These are phyloP conservation scores for Zapus hudsonius DNA, from an alignment of 2,113 vertebrate species.

Conservation along the genomic window DNA sequence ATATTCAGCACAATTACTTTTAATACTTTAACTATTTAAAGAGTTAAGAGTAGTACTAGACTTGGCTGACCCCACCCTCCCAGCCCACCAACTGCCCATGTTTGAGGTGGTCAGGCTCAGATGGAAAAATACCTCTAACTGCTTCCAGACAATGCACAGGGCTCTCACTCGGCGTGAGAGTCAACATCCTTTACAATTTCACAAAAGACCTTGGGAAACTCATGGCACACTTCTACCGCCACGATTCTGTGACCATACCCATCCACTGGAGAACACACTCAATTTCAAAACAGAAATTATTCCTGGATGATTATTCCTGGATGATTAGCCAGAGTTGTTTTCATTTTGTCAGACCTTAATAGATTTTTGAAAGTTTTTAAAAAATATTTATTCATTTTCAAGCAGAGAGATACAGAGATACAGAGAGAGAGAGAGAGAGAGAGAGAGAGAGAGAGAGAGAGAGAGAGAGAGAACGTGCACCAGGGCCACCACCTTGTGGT, in stretches of 20 bases:
- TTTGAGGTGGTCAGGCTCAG: conserved; percentile 82
- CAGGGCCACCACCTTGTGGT: no score
- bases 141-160: conserved; percentile 84
- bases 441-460: no score
- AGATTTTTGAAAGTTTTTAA: no score
- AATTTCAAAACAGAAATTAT: neutral
- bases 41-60: conserved; percentile 80
- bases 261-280: conserved; percentile 32
- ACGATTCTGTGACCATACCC: conserved; percentile 28
- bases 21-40: conserved; percentile 83
- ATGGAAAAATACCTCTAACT: conserved; percentile 81
- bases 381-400: no score
- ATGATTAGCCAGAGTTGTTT: neutral
- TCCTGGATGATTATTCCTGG: neutral
- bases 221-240: conserved; percentile 19
- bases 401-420: no score
- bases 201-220: conserved; percentile 41
- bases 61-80: neutral
- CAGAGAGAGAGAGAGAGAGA: no score
- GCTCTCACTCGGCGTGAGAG: conserved; percentile 66
- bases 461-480: no score
- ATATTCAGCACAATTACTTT: conserved; percentile 75
- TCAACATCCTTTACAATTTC: conserved; percentile 61
- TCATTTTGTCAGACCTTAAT: conserved; percentile 25
- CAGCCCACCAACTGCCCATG: conserved; percentile 61